Evolutionary conservation across 2,888 invertebrate genomes (phyloP), one percentile per base, ranked within the genome.

Genomic region (Andricus curvator): DNA sequence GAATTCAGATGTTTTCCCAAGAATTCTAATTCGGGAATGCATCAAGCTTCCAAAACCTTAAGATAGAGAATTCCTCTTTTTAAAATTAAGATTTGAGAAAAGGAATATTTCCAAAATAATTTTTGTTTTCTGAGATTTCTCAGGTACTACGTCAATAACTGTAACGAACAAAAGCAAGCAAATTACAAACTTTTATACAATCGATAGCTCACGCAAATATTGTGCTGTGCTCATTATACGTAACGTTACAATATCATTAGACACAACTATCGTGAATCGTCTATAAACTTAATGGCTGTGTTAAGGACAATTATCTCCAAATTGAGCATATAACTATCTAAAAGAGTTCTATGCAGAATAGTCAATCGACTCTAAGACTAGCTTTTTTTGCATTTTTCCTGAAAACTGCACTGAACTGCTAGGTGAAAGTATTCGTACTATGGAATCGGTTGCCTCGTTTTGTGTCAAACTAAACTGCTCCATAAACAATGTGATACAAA

Each of bases 401-500:
- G 9, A 11, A n/a, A 51, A 56, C 51, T n/a, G 11, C 33, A 33
- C 33, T 74, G 33, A 56, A 56, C 20, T 33, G n/a, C 9, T 37
- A 56, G 33, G 56, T 74, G 74, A 33, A 33, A 74, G 51, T 51
- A 74, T 0, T 22, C 20, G n/a, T 60, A 22, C 56, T 62, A 62
- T 29, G 33, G 56, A 56, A 74, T 74, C 33, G 33, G 33, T 56
- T 33, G 56, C n/a, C 74, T 37, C 1, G 33, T 56, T 74, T n/a
- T 33, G 33, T 37, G 56, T 56, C 33, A 33, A 51, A 74, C 56
- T 74, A n/a, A 74, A 48, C 56, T 51, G n/a, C 56, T 74, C n/a
- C 33, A n/a, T 29, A 74, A 56, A 74, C 33, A 74, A 56, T 20
- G 51, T 33, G n/a, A 74, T 56, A 74, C 33, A 74, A 56, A n/a